Percentiles rank a stretch among this genome's conserved stretches.
Conservation (phyloP, 2,797 vertebrate genomes). For the Iguana delicatissima region DNA sequence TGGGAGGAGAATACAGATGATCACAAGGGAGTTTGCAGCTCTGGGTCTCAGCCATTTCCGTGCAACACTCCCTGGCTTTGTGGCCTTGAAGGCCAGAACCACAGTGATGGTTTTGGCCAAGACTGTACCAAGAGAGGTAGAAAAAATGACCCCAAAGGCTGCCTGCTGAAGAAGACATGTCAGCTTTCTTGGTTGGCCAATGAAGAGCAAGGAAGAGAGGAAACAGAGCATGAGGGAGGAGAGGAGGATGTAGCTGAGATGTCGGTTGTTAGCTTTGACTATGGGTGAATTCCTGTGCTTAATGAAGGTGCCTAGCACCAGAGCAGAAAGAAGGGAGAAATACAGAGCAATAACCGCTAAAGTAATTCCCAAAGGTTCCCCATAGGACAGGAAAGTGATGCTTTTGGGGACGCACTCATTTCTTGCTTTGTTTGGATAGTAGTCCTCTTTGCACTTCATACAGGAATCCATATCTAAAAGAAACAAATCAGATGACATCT, state of each 20-base stretch:
- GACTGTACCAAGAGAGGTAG: slow-evolving; percentile 15
- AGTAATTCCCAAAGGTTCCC: too few relatives aligned
- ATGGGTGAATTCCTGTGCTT: too few relatives aligned
- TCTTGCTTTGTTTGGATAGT: not conserved
- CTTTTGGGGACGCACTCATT: too few relatives aligned
- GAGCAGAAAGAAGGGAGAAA: too few relatives aligned
- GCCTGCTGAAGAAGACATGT: not conserved
- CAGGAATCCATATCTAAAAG: not conserved
- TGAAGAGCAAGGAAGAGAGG: not conserved
- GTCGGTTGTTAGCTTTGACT: too few relatives aligned
- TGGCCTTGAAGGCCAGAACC: slow-evolving; percentile 33
- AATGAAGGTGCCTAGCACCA: too few relatives aligned
- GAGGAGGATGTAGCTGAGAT: too few relatives aligned
- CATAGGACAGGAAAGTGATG: too few relatives aligned
- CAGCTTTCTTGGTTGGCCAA: not conserved
- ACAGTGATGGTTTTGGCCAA: slow-evolving; percentile 51
- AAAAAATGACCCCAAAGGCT: not conserved
- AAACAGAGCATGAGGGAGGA: too few relatives aligned
- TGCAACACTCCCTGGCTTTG: slow-evolving; percentile 1
- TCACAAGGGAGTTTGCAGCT: not conserved
- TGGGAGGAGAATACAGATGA: not conserved
- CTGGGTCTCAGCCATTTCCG: not conserved
- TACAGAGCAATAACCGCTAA: too few relatives aligned
- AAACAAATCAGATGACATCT: not conserved
- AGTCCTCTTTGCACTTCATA: too few relatives aligned